Evolutionary conservation across 2,888 invertebrate genomes (phyloP), one percentile per base, ranked within the genome.

Genomic region (Lacanobia wlatinum): DNA sequence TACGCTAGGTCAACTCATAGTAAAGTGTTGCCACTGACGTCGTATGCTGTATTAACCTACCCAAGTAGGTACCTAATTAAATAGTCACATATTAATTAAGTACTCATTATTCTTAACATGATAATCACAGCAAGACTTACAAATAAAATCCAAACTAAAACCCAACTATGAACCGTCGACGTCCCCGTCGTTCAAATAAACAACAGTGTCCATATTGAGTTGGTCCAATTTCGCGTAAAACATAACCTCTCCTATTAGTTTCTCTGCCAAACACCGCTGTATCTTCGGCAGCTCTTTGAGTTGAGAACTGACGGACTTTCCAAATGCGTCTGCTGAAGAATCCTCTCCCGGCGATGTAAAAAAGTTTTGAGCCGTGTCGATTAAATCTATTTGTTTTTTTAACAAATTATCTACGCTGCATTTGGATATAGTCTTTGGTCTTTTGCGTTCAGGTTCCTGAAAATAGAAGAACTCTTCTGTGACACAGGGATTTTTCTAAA

Each of bases 141-240:
- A 14, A 12, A n/a, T n/a, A 10, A 43, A 28, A 9, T 28, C 28
- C 7, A 43, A 65, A 60, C 58, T 16, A n/a, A 14, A 23, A 40
- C 9, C 14, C 43, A 16, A 18, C 21, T 34, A 46, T 5, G 46
- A 62, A 9, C 21, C 46, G 0, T 66, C 60, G 10, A 12, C 43
- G 21, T 67, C 62, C 1, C 66, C 66, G 8, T 62, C 62, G 9
- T 62, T 67, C 38, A 61, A 61, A 55, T 61, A 46, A n/a, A 70
- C 38, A 14, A 56, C 55, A 14, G 72, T 61, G 6, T 48, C 70
- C 46, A 61, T 40, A 18, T 61, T 70, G 3, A 70, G 55, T 50
- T 61, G 60, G 23, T 70, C 61, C 56, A 70, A 56, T 72, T 76
- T 77, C 46, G 73, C 66, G 34, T 52, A 46, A 74, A 64, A 71